phyloP scores from a whole-genome alignment of 2,888 invertebrate genomes.

The Meganola albula region DNA sequence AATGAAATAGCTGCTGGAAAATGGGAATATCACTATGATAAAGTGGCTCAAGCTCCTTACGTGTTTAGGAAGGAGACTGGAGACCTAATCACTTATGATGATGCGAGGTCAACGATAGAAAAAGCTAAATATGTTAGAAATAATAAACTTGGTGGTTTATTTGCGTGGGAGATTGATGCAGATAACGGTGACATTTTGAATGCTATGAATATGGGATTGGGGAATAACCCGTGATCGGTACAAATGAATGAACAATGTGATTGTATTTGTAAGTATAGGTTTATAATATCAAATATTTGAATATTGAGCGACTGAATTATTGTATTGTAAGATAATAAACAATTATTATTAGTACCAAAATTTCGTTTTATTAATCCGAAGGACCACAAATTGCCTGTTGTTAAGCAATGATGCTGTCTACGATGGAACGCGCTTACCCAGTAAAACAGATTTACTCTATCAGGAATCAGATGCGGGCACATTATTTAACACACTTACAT shows the following conservation, averaged over 20 bases:
- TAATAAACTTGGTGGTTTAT: conserved; percentile 66
- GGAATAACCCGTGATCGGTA: conserved; percentile 47
- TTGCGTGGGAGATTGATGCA: conserved; percentile 71
- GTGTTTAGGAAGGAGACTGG: conserved; percentile 65
- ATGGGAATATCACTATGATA: conserved; percentile 69
- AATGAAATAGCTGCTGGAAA: conserved; percentile 59
- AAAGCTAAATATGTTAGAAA: conserved; percentile 70
- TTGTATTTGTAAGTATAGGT: conserved; percentile 29
- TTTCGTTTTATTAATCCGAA: conserved; percentile 7
- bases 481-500: too few relatives aligned
- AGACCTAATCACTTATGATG: conserved; percentile 66
- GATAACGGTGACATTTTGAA: conserved; percentile 69
- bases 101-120: conserved; percentile 64
- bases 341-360: conserved; percentile 18
- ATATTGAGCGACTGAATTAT: conserved; percentile 34
- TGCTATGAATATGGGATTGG: conserved; percentile 69
- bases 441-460: too few relatives aligned
- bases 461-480: too few relatives aligned
- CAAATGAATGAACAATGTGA: conserved; percentile 25
- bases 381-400: too few relatives aligned
- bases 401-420: too few relatives aligned
- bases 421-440: too few relatives aligned
- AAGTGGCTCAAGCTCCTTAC: conserved; percentile 65
- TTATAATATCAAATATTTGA: conserved; percentile 36
- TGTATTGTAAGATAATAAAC: conserved; percentile 30